A percentile compares a stretch with the other conserved stretches of the same genome.
Conservation (phyloP, 2,797 vertebrate genomes). For the Falco cherrug region DNA sequence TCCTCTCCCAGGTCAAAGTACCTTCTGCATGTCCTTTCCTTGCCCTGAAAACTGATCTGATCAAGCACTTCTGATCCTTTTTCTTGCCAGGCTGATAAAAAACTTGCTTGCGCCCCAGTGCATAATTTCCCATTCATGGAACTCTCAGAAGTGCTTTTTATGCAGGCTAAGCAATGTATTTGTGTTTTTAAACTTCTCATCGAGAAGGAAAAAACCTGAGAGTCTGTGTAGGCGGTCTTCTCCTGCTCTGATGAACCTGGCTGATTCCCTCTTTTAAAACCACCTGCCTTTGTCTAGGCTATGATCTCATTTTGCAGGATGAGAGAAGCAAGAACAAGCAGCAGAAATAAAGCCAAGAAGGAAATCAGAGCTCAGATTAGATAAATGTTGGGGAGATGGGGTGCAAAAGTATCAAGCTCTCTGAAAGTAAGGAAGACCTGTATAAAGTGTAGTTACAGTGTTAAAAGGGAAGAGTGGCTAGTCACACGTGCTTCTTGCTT, state of each 20-base stretch:
- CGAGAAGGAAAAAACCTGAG: not conserved
- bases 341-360: not conserved
- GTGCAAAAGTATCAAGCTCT: not conserved
- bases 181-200: not conserved
- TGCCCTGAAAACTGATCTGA: not conserved
- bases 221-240: not conserved
- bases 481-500: not conserved
- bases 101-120: not conserved
- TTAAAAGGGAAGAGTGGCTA: not conserved
- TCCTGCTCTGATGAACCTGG: not conserved
- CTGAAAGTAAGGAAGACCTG: not conserved
- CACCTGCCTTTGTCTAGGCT: not conserved
- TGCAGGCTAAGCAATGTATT: not conserved
- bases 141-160: not conserved
- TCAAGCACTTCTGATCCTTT: not conserved
- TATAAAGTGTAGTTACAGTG: fast-evolving
- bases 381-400: not conserved
- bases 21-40: not conserved
- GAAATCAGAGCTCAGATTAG: not conserved
- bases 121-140: not conserved
- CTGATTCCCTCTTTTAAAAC: not conserved
- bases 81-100: not conserved
- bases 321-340: not conserved
- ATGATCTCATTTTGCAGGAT: not conserved
- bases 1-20: not conserved